Base-by-base conservation (phyloP, 2,113 vertebrate genomes). In the Panthera uncia region DNA sequence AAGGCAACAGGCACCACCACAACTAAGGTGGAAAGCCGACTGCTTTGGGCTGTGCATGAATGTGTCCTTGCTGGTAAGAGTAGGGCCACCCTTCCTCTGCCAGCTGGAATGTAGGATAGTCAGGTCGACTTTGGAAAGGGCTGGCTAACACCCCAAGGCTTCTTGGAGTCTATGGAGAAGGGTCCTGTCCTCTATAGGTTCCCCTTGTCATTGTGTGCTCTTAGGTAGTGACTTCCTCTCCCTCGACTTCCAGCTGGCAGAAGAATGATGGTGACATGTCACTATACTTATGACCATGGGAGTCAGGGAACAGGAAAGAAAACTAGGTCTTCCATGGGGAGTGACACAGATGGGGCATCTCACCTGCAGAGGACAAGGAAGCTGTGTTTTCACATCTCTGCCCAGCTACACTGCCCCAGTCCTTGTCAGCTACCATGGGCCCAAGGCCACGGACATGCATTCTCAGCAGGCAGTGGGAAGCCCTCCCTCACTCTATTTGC, bases 121-220 rank as follows among this genome's bases (percentile, higher is more conserved):
- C 87, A 38, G 73, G 52, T 8, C 0, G 41, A 38, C 13, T 7
- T 5, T 45, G 25, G 33, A n/a, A 25, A 69, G 29, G 41, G 63
- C 63, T 14, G 73, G 45, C 5, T 21, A 29, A 69, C n/a, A 79
- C 13, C 14, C 52, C 27, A 3, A 11, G n/a, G 31, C 66, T 27
- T 25, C 29, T 11, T 16, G 14, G 7, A 27, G 19, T 19, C 41
- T 63, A 21, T 19, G 15, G 25, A 65, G 52, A 45, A 19, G 81
- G 0, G 1, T 12, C 25, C 36, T 31, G 1, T 12, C 31, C 36
- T 31, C 21, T 1, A 3, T 18, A 16, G 27, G 52, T 12, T 7
- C 29, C 10, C 27, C 68, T 9, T 16, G 4, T 63, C 80, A 12
- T 21, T 6, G 29, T 23, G 76, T 25, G 33, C 33, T 66, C 76